Conservation (phyloP, 1,140 invertebrate species). For the Leucophenga varia region DNA sequence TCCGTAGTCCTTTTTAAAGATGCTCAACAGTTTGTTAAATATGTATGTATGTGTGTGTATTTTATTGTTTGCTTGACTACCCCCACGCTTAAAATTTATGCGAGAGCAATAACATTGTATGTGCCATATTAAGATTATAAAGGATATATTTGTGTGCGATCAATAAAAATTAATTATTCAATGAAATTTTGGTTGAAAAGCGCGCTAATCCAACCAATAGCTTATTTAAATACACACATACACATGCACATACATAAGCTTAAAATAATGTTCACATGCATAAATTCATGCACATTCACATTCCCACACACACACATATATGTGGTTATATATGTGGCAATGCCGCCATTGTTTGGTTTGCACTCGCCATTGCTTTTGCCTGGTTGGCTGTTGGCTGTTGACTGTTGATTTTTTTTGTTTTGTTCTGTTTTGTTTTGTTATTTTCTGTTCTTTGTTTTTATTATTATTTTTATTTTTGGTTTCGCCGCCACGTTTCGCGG, state of each 20-base stretch:
- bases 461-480: conserved; percentile 7
- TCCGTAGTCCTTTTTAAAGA: conserved; percentile 1
- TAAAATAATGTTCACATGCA: too few species aligned
- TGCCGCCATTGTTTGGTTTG: conserved; percentile 19
- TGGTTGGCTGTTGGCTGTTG: too few species aligned
- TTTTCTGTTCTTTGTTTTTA: background rate
- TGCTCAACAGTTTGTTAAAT: conserved; percentile 11
- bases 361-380: too few species aligned
- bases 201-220: conserved; percentile 31
- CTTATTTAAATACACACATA: conserved; percentile 24
- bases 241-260: background rate
- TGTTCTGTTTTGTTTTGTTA: too few species aligned
- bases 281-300: too few species aligned
- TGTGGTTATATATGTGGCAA: background rate
- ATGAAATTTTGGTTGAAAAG: conserved; percentile 31
- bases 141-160: conserved; percentile 25
- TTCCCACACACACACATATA: too few species aligned
- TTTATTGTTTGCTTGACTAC: background rate
- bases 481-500: conserved; percentile 14
- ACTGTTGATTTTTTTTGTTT: too few species aligned
- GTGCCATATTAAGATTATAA: too few species aligned
- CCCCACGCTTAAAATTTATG: conserved; percentile 11
- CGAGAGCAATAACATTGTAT: too few species aligned
- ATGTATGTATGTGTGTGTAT: conserved; percentile 1
- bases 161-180: conserved; percentile 54